phyloP scores from a whole-genome alignment of 2,888 invertebrate species.

The Drosophila mulleri region DNA sequence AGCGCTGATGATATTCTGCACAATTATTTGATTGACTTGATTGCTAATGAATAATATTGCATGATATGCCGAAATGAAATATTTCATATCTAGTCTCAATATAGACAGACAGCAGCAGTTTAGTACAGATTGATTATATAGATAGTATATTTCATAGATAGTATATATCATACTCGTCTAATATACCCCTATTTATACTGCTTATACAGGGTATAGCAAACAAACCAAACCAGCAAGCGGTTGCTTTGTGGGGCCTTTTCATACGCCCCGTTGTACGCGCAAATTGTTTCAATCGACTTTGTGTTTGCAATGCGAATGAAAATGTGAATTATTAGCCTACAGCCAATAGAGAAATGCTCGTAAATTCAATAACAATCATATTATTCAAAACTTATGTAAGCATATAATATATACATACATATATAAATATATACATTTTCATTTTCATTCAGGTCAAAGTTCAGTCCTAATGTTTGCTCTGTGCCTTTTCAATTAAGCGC shows the following conservation, averaged over 20 bases:
- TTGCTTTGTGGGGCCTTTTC: slow-evolving; percentile 26
- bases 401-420: no score
- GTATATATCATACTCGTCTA: background rate
- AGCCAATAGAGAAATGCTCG: background rate
- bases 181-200: background rate
- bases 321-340: slow-evolving; percentile 6
- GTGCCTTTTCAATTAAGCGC: slow-evolving; percentile 1
- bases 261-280: slow-evolving; percentile 30
- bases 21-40: background rate
- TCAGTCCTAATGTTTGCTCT: background rate
- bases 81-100: background rate
- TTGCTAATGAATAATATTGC: background rate
- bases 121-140: background rate
- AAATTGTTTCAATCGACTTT: slow-evolving; percentile 32
- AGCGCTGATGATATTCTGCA: background rate
- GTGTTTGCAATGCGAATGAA: background rate
- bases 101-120: background rate
- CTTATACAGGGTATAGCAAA: slow-evolving; percentile 10
- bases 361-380: slow-evolving; percentile 2
- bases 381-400: background rate
- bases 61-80: background rate
- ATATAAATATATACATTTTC: background rate
- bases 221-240: slow-evolving; percentile 20
- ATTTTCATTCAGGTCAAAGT: background rate
- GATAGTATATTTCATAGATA: background rate